Conservation (phyloP, 2,797 vertebrate genomes). For the Lutjanus campechanus region DNA sequence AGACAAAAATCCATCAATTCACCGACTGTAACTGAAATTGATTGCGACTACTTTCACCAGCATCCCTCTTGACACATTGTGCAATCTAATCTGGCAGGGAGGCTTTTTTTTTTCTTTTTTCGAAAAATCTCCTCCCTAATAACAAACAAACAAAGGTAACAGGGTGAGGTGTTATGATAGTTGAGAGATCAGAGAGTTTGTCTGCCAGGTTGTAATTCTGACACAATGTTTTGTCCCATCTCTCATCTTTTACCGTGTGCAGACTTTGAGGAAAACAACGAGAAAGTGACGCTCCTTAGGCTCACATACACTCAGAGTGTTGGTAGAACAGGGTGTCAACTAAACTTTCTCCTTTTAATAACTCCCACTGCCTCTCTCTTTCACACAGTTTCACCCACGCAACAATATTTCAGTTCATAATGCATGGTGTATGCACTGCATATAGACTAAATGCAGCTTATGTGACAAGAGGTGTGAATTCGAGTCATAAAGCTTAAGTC, state of each 20-base stretch:
- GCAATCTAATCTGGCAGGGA: conserved; percentile 16
- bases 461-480: no score
- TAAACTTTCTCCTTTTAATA: conserved; percentile 6
- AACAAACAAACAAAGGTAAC: conserved; percentile 30
- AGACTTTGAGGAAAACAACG: conserved; percentile 32
- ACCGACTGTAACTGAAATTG: conserved; percentile 49
- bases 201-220: conserved; percentile 17
- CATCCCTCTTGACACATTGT: conserved; percentile 33
- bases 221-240: conserved; percentile 37
- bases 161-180: neutral
- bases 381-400: neutral
- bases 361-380: conserved; percentile 12
- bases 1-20: conserved; percentile 47
- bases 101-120: conserved; percentile 4
- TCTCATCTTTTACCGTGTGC: conserved; percentile 9
- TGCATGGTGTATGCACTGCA: neutral
- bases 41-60: conserved; percentile 25
- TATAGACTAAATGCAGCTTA: neutral
- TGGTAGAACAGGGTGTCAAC: conserved; percentile 10
- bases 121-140: conserved; percentile 5
- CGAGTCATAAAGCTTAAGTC: no score
- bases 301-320: conserved; percentile 9
- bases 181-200: conserved; percentile 13
- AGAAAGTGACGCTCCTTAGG: neutral
- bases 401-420: neutral